These are phyloP conservation scores for Temnothorax longispinosus DNA, from an alignment of 1,140 invertebrate species.

Conservation along the genomic window DNA sequence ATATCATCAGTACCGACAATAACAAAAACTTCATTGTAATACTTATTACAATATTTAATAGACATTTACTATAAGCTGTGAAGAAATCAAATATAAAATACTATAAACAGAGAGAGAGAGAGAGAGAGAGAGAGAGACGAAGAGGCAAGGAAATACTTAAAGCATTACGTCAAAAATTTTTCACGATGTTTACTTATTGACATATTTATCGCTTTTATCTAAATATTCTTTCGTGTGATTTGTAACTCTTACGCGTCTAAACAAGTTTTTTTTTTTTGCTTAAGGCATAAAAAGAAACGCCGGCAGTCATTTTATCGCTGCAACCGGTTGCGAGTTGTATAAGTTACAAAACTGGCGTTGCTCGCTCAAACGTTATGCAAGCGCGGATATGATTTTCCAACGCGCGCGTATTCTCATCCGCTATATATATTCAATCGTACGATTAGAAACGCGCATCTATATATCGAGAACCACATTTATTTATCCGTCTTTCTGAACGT, in stretches of 20 bases:
- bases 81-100: not conserved
- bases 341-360: not conserved
- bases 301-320: not conserved
- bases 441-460: not conserved
- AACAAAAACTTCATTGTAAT: not conserved
- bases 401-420: not conserved
- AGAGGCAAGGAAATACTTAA: not conserved
- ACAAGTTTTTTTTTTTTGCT: not conserved
- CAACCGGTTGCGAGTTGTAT: not conserved
- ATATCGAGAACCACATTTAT: not conserved
- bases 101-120: not conserved
- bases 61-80: not conserved
- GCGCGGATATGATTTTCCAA: slow-evolving; percentile 22
- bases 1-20: not conserved
- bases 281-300: not conserved
- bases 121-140: not conserved
- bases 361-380: slow-evolving; percentile 30
- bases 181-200: not conserved
- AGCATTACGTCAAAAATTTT: not conserved
- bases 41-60: not conserved
- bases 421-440: not conserved
- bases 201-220: not conserved
- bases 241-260: too few species aligned
- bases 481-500: not conserved
- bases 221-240: not conserved